Evolutionary conservation across 2,797 vertebrate genomes (phyloP).

Genomic region (Meda fulgida): DNA sequence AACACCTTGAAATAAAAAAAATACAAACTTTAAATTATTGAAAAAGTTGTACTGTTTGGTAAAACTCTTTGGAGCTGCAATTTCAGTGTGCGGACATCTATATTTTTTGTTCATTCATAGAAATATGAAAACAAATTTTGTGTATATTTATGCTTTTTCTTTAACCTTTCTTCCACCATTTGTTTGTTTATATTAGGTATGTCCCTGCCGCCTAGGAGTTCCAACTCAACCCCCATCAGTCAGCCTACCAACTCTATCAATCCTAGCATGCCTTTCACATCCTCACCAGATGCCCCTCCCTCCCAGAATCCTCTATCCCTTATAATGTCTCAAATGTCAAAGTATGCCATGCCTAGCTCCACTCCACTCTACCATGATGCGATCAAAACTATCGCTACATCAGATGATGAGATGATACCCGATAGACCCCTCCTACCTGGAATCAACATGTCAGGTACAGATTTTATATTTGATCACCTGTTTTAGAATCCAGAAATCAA

Average conservation of each 20-base stretch:
- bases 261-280: constrained; percentile 88
- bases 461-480: constrained; percentile 6
- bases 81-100: background rate
- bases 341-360: constrained; percentile 97
- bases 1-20: background rate
- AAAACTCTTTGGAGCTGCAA: background rate
- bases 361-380: constrained; percentile 98
- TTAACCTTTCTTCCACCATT: background rate
- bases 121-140: background rate
- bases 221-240: constrained; percentile 85
- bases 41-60: background rate
- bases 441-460: constrained; percentile 87
- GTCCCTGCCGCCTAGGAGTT: constrained; percentile 83
- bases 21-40: background rate
- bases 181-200: constrained; percentile 69
- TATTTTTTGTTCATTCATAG: background rate
- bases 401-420: constrained; percentile 92
- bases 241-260: constrained; percentile 84
- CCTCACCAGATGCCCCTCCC: constrained; percentile 86
- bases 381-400: constrained; percentile 98
- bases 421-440: constrained; percentile 91
- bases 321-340: constrained; percentile 99
- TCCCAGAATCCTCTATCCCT: constrained; percentile 95
- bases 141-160: background rate
- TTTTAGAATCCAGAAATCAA: background rate